Conservation (phyloP, 2,888 invertebrate genomes). For the Drosophila phalerata region DNA sequence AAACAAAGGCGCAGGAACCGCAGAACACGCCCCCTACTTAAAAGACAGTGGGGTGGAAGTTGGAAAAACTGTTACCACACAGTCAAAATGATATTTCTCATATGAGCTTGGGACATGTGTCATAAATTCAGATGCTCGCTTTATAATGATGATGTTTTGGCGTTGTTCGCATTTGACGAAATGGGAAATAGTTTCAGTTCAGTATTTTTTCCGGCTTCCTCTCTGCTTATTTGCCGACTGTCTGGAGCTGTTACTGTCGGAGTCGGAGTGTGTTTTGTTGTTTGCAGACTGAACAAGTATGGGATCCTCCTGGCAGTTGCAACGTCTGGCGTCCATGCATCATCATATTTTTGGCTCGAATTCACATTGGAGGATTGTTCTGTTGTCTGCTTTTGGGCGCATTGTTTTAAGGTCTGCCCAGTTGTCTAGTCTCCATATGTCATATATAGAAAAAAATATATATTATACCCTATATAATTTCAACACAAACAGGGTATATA, state of each 20-base stretch:
- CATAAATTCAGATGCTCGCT: constrained; percentile 57
- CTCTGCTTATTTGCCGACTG: constrained; percentile 63
- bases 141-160: constrained; percentile 61
- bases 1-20: constrained; percentile 68
- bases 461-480: background rate
- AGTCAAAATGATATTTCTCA: constrained; percentile 53
- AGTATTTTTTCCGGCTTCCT: background rate
- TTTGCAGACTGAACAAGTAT: constrained; percentile 51
- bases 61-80: constrained; percentile 22
- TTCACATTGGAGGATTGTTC: constrained; percentile 12
- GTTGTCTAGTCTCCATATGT: constrained; percentile 33
- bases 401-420: constrained; percentile 40
- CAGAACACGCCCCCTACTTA: constrained; percentile 14
- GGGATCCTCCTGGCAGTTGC: constrained; percentile 6
- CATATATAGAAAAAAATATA: constrained; percentile 8
- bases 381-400: constrained; percentile 25
- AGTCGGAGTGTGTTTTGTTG: constrained; percentile 35
- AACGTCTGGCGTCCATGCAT: constrained; percentile 38
- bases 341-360: constrained; percentile 32
- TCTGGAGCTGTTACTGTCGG: constrained; percentile 39
- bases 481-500: background rate
- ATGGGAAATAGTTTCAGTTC: constrained; percentile 52
- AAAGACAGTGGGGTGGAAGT: background rate
- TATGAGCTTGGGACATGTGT: constrained; percentile 55
- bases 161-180: constrained; percentile 41